Conservation (phyloP, 1,140 invertebrate genomes). For the Drosophila bipectinata region DNA sequence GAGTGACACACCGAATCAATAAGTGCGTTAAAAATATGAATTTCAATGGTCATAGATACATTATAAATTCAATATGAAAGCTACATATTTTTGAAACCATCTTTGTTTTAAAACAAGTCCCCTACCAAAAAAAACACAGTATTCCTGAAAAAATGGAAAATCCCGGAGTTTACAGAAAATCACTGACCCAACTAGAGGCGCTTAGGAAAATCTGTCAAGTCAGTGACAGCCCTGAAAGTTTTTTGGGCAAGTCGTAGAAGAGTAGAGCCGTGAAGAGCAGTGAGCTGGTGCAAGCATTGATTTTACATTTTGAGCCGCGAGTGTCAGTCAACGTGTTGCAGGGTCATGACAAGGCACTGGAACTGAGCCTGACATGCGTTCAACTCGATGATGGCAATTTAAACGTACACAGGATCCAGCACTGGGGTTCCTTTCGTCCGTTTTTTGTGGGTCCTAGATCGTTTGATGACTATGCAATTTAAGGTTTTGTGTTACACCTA, state of each 20-base stretch:
- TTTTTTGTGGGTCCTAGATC: conserved; percentile 2
- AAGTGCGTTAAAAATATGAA: background rate
- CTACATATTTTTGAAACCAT: background rate
- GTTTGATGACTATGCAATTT: conserved; percentile 44
- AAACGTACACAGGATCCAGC: conserved; percentile 50
- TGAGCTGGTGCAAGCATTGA: conserved; percentile 51
- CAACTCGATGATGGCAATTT: conserved; percentile 77
- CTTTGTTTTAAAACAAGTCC: background rate
- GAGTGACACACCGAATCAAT: conserved; percentile 1
- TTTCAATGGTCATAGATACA: background rate
- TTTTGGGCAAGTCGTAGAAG: background rate
- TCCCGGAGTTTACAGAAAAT: conserved; percentile 7
- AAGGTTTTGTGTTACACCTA: conserved; percentile 5
- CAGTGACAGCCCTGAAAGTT: conserved; percentile 24
- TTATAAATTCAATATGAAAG: background rate
- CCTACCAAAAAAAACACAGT: background rate
- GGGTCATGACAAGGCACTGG: conserved; percentile 51
- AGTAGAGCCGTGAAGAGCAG: background rate
- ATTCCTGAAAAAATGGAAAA: background rate
- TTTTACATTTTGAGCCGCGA: conserved; percentile 65
- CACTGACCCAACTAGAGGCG: conserved; percentile 13
- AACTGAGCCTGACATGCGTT: conserved; percentile 69
- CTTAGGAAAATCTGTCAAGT: conserved; percentile 60
- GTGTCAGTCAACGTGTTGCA: conserved; percentile 71
- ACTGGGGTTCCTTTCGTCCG: background rate